Percentiles rank a stretch among this genome's conserved stretches.
Conservation (phyloP, 2,888 invertebrate species). For the Automeris io region DNA sequence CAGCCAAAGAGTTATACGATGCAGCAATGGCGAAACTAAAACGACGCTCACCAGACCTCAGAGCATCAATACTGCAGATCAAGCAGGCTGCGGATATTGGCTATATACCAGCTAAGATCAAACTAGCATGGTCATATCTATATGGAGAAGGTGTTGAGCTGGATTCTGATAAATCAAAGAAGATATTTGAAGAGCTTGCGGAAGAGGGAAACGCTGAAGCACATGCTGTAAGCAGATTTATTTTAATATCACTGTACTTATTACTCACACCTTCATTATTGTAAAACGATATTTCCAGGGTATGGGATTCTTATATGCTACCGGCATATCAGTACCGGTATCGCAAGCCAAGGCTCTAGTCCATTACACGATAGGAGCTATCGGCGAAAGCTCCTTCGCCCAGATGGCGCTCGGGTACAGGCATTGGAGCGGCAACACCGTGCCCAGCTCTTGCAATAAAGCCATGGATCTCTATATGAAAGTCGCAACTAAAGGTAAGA, state of each 20-base stretch:
- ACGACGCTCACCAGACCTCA: slow-evolving; percentile 84
- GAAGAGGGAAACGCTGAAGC: slow-evolving; percentile 89
- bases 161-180: slow-evolving; percentile 84
- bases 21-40: slow-evolving; percentile 82
- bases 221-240: slow-evolving; percentile 83
- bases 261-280: background rate
- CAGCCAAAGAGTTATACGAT: slow-evolving; percentile 86
- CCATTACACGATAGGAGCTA: slow-evolving; percentile 93
- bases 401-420: slow-evolving; percentile 99
- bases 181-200: slow-evolving; percentile 86
- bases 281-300: too few relatives aligned
- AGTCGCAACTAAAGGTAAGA: slow-evolving; percentile 89
- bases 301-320: slow-evolving; percentile 90
- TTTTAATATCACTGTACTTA: background rate
- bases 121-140: slow-evolving; percentile 92
- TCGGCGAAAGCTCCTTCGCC: slow-evolving; percentile 94
- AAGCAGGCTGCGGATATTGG: slow-evolving; percentile 88
- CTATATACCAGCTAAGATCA: slow-evolving; percentile 87
- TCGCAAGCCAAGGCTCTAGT: slow-evolving; percentile 92
- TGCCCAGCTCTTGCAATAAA: slow-evolving; percentile 92
- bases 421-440: slow-evolving; percentile 93
- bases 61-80: slow-evolving; percentile 85
- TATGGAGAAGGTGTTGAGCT: slow-evolving; percentile 88
- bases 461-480: slow-evolving; percentile 93
- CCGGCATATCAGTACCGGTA: slow-evolving; percentile 90